These are phyloP conservation scores for Silurus asotus DNA, from an alignment of 2,113 vertebrate species.

Conservation along the genomic window DNA sequence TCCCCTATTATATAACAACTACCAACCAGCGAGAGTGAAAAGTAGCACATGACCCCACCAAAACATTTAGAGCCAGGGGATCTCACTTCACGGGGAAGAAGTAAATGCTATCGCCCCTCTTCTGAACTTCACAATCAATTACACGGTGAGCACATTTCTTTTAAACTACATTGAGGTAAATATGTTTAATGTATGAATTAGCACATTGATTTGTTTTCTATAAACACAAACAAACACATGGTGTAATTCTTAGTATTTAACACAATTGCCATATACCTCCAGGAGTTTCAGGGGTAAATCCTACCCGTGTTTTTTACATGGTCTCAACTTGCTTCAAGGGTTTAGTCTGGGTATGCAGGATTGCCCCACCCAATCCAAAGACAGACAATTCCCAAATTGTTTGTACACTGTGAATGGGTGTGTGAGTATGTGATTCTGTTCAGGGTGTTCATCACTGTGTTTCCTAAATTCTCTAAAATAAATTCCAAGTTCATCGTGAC, in stretches of 20 bases:
- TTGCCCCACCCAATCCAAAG: no score
- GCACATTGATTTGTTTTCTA: not conserved
- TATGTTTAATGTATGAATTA: not conserved
- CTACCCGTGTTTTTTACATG: no score
- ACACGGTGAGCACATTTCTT: not conserved
- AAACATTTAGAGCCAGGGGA: not conserved
- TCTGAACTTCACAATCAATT: not conserved
- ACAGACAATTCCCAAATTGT: no score
- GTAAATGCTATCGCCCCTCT: not conserved
- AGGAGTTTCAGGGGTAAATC: no score
- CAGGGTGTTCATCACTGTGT: no score
- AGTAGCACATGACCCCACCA: not conserved
- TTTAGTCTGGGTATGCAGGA: no score
- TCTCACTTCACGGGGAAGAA: not conserved
- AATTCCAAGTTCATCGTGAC: no score
- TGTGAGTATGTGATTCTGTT: no score
- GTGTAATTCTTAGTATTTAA: not conserved
- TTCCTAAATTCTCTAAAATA: no score
- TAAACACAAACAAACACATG: not conserved
- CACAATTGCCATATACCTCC: no score
- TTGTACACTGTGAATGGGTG: no score
- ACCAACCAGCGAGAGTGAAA: not conserved
- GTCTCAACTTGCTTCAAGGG: no score
- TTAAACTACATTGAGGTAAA: not conserved
- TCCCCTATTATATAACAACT: not conserved